Base-by-base conservation (phyloP, 1,140 invertebrate species). In the Drosophila nasuta region DNA sequence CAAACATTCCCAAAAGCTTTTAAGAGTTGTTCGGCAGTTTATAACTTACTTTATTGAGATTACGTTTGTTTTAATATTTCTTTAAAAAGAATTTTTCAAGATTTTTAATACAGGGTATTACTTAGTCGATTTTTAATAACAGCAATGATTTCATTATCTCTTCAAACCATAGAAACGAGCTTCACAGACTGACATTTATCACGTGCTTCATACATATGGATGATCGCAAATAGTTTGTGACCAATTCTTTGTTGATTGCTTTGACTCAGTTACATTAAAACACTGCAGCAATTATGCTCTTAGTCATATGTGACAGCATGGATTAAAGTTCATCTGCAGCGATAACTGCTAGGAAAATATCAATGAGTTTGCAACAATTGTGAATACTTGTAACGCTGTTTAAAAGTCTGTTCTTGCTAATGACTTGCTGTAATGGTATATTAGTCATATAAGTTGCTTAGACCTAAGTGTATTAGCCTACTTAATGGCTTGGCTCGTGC, bases 401-500 rank as follows among this genome's bases (percentile, higher is more conserved):
- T 30, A 1, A 51, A 25, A 11, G 25, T 15, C n/a, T 54, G 51
- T 54, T 54, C 33, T 57, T 41, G 15, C 8, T 38, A 57, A 57
- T 57, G 54, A 17, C 13, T 57, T 13, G 11, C 8, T 52, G 28
- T 62, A 25, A 38, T 64, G 48, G 20, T 4, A 10, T 45, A 69
- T 72, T 72, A 72, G 45, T 72, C 69, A 72, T 20, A 25, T 35
- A 13, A 35, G 30, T 11, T 8, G 13, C 30, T 41, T 10, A 1
- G 30, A 38, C 17, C 13, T 41, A 20, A 41, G 17, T 38, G 38
- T 11, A 59, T 56, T 71, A 38, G 35, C 49, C 71, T 66, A 73
- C 25, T 79, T 81, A 72, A 86, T 63, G 63, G 15, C 20, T 20
- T 10, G 11, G 2, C 59, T 62, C 46, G 30, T 62, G 20, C 41